phyloP scores from a whole-genome alignment of 2,113 vertebrate species.

The Protomyctophum bolini region DNA sequence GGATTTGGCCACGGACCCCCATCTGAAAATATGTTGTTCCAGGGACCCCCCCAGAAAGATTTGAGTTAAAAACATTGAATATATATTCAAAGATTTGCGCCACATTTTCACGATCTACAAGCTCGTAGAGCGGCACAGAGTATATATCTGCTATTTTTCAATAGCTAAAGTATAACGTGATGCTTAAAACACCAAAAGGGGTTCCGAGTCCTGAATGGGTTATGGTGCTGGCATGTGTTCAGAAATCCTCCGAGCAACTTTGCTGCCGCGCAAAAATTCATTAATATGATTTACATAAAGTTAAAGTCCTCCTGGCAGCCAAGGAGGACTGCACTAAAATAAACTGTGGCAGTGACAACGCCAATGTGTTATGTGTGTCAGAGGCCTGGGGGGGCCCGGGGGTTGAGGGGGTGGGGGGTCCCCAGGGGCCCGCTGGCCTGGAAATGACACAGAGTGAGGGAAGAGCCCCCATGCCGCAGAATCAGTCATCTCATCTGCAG shows the following conservation, averaged over 20 bases:
- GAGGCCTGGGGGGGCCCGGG: constrained; percentile 57
- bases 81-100: too few species aligned
- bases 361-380: constrained; percentile 79
- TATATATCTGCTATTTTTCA: too few species aligned
- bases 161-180: too few species aligned
- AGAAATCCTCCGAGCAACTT: constrained; percentile 69
- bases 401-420: constrained; percentile 51
- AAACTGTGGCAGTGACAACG: constrained; percentile 76
- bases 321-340: constrained; percentile 79
- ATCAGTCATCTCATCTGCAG: constrained; percentile 77
- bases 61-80: too few species aligned
- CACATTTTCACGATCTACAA: too few species aligned
- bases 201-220: too few species aligned
- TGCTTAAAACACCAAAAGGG: too few species aligned
- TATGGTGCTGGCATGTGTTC: constrained; percentile 49
- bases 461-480: constrained; percentile 73
- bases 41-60: too few species aligned
- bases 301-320: constrained; percentile 69
- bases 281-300: constrained; percentile 86
- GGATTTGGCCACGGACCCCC: too few species aligned
- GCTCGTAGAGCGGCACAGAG: too few species aligned
- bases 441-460: constrained; percentile 80
- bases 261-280: constrained; percentile 68
- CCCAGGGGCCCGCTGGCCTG: constrained; percentile 66
- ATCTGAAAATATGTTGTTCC: too few species aligned